Percentiles rank a stretch among this genome's conserved stretches.
Evolutionary conservation across 2,797 vertebrate species (phyloP).

Genomic region (Valencia hispanica): DNA sequence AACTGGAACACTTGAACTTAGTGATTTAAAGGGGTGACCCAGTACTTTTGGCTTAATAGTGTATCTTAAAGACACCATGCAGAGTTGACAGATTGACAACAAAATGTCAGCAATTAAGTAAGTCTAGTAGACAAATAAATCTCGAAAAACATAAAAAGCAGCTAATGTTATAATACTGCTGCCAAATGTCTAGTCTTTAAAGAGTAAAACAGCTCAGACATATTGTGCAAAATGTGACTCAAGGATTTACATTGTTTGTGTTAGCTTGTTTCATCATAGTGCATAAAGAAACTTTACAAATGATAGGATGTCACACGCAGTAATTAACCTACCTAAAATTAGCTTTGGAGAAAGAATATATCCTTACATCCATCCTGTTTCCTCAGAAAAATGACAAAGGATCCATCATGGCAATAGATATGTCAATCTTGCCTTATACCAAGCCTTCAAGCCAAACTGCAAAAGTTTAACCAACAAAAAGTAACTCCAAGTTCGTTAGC

Average conservation of each 20-base stretch:
- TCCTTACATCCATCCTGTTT: slow-evolving; percentile 36
- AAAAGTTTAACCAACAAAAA: slow-evolving; percentile 55
- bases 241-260: background rate
- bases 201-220: background rate
- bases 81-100: background rate
- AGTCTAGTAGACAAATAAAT: background rate
- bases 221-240: background rate
- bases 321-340: slow-evolving; percentile 59
- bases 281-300: background rate
- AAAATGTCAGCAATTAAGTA: background rate
- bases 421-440: slow-evolving; percentile 41
- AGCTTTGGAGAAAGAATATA: slow-evolving; percentile 24
- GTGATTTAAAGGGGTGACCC: background rate
- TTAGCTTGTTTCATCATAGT: background rate
- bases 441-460: slow-evolving; percentile 61
- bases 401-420: slow-evolving; percentile 35
- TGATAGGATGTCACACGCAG: slow-evolving; percentile 16
- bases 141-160: background rate
- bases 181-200: background rate
- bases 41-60: background rate
- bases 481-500: slow-evolving; percentile 46
- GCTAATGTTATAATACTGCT: background rate
- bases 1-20: background rate
- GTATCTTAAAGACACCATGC: background rate
- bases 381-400: slow-evolving; percentile 25